Base-by-base conservation (phyloP, 2,797 vertebrate genomes). In the Sphenopsis melanotis region DNA sequence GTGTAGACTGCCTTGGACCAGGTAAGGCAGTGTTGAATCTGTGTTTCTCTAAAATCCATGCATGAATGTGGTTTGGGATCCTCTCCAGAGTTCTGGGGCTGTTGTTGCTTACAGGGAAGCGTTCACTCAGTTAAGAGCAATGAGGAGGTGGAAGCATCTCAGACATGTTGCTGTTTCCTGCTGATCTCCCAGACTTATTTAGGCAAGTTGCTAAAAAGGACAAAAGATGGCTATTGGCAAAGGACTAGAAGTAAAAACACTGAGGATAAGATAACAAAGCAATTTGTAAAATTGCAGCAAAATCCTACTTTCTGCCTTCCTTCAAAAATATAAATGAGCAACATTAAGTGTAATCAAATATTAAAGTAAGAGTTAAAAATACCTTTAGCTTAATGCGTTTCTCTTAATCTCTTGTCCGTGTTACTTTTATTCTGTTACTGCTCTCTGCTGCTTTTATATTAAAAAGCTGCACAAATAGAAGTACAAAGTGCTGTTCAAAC, bases 291-390 rank as follows among this genome's bases (percentile, higher is more conserved):
- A 82, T 10, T 57, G 39, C 52, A 64, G 56, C 32, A 90, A 81
- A 90, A 83, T 46, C 27, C 52, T 36, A 7, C 22, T 60, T 55
- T 41, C 50, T 83, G 64, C 57, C 46, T 70, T 32, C 19, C 34
- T 89, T 86, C 34, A 68, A n/a, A 89, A 80, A 55, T 76, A 44
- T 53, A 63, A 49, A 77, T 81, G 41, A 83, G 22, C 23, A 23
- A 24, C 29, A 26, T 87, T 49, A 95, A 87, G 53, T 79, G 6
- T 84, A 84, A 90, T 89, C 75, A 90, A 90, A 90, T 93, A 92
- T 78, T 91, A 71, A 92, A 93, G 22, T 60, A 83, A 90, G 39
- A 86, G 41, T 88, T 88, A 86, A 96, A 95, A 93, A 86, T 95
- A 89, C 41, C 88, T 87, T 80, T 79, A 53, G 44, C 17, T 81